Percentiles rank a stretch among this genome's conserved stretches.
Evolutionary conservation across 2,113 vertebrate genomes (phyloP).

Genomic region (Malurus alboscapulatus): DNA sequence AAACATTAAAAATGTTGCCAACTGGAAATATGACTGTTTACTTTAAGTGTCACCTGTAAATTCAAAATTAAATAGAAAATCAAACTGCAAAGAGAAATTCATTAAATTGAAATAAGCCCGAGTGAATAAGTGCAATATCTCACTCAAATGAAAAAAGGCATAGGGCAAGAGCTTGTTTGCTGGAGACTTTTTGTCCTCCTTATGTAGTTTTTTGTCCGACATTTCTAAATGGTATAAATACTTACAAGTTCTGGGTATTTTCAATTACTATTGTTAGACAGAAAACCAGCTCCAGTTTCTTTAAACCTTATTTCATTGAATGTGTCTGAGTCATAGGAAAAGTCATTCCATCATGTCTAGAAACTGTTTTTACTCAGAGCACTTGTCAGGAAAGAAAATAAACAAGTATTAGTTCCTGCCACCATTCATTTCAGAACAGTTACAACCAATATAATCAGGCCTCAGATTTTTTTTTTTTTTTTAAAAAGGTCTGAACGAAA

Average conservation of each 20-base stretch:
- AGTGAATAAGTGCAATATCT: background rate
- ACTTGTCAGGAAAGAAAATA: conserved; percentile 69
- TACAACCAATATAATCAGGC: conserved; percentile 53
- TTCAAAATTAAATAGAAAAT: conserved; percentile 28
- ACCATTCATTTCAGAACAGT: conserved; percentile 59
- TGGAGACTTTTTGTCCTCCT: background rate
- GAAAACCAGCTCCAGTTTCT: conserved; percentile 61
- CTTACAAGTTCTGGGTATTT: conserved; percentile 60
- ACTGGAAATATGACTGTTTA: conserved; percentile 6
- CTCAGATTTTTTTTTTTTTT: background rate
- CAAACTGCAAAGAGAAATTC: background rate
- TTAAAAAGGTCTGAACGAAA: conserved; percentile 27
- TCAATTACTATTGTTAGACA: conserved; percentile 66
- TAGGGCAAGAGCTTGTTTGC: background rate
- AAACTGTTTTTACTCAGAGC: conserved; percentile 60
- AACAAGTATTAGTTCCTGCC: conserved; percentile 63
- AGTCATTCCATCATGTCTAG: conserved; percentile 70
- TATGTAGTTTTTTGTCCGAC: background rate
- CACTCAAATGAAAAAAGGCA: background rate
- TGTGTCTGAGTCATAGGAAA: conserved; percentile 66
- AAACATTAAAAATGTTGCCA: background rate
- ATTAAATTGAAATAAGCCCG: conserved; percentile 6
- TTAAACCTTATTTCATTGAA: conserved; percentile 58
- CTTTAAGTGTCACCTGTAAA: conserved; percentile 2
- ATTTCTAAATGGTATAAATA: background rate